A percentile compares a stretch with the other conserved stretches of the same genome.
Evolutionary conservation across 2,797 vertebrate species (phyloP).

Genomic region (Morelia viridis): DNA sequence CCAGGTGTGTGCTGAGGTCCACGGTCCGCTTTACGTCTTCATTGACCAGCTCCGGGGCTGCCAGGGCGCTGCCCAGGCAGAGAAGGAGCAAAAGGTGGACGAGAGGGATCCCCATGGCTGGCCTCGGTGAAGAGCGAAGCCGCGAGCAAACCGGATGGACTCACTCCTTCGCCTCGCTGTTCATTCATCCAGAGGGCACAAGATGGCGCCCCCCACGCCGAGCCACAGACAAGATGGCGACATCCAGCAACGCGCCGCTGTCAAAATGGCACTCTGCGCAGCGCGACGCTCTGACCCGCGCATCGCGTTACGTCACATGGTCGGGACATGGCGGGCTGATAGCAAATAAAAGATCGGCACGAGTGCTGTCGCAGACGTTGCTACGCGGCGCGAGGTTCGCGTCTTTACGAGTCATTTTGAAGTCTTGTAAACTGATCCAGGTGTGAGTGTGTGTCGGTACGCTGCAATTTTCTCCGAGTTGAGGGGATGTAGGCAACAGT

Average conservation of each 20-base stretch:
- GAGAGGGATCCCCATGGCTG: constrained; percentile 71
- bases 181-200: constrained; percentile 41
- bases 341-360: background rate
- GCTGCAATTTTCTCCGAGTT: background rate
- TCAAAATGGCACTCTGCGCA: background rate
- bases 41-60: constrained; percentile 75
- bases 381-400: background rate
- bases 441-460: background rate
- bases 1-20: constrained; percentile 91
- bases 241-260: background rate
- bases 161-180: constrained; percentile 47
- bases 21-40: constrained; percentile 91
- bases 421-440: background rate
- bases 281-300: background rate
- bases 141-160: constrained; percentile 39
- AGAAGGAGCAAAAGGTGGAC: constrained; percentile 41
- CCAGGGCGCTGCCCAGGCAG: constrained; percentile 57
- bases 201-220: constrained; percentile 51
- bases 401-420: background rate
- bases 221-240: constrained; percentile 31
- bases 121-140: background rate
- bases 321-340: background rate
- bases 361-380: background rate
- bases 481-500: background rate
- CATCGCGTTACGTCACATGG: background rate